Evolutionary conservation across 2,888 invertebrate genomes (phyloP), one percentile per base, ranked within the genome.

Genomic region (Chalcosyrphus nemorum): DNA sequence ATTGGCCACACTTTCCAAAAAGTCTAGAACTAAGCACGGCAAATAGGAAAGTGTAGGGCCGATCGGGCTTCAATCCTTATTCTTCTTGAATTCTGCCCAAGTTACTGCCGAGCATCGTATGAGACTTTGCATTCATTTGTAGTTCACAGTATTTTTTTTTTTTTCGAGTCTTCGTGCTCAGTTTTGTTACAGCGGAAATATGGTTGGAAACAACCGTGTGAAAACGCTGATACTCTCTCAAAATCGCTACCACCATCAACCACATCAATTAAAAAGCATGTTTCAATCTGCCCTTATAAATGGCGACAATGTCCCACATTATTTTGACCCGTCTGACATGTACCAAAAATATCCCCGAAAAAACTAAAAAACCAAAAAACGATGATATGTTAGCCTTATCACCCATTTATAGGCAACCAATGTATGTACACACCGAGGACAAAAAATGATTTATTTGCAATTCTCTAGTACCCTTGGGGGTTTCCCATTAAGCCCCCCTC

Each of bases 341-440:
- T 17, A 13, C 7, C 24, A 4, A 41, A 59, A 59, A 59, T 6
- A 11, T 15, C 15, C 21, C 19, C 19, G 9, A 41, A 50, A 35
- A 13, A 24, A 47, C 21, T 21, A 43, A 5, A 1, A 4, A 38
- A 35, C 1, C 15, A 19, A n/a, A 59, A 52, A 43, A 63, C 45
- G 45, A 56, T 68, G 76, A 76, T 66, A 57, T 61, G 56, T 77
- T 50, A 50, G 65, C 45, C 66, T 72, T 77, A 82, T 77, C 82
- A 82, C 81, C 82, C 77, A 82, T 72, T 82, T 82, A 82, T 56
- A 61, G 66, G 66, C 59, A 72, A 77, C 65, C 77, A 54, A 77
- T 77, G 61, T 71, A 32, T 2, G 7, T 38, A 77, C 61, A 77
- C 54, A 71, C 38, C 32, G 32, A 21, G 63, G 47, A 59, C 41